Conservation (phyloP, 1,140 invertebrate genomes). For the Anoplolepis gracilipes region DNA sequence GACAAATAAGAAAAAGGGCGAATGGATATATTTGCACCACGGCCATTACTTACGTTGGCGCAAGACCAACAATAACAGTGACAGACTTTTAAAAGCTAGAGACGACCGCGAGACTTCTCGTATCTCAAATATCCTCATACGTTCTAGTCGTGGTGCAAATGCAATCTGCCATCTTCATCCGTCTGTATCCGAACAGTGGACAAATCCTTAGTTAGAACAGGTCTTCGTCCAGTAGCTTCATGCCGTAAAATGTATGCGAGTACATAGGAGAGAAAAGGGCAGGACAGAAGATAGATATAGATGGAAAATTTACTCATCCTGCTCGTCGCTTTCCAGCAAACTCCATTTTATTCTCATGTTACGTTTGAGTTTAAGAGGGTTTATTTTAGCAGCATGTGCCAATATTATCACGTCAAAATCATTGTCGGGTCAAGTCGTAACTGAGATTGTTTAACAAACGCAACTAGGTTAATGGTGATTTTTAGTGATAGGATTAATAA, state of each 20-base stretch:
- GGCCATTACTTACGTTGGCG: constrained; percentile 71
- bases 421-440: constrained; percentile 1
- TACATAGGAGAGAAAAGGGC: neutral
- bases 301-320: neutral
- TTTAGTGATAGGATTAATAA: neutral
- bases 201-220: constrained; percentile 55
- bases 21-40: constrained; percentile 68
- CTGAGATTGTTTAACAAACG: neutral
- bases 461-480: neutral
- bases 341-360: constrained; percentile 39
- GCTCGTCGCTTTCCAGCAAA: constrained; percentile 16
- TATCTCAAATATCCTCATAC: constrained; percentile 43
- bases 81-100: constrained; percentile 69
- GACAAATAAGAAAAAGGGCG: constrained; percentile 52
- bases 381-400: constrained; percentile 10
- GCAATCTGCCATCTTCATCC: constrained; percentile 7
- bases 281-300: neutral
- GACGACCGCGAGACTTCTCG: constrained; percentile 48
- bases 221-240: neutral
- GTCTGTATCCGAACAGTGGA: constrained; percentile 55
- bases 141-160: constrained; percentile 20
- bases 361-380: constrained; percentile 15
- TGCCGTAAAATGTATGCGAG: neutral
- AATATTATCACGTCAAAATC: constrained; percentile 25
- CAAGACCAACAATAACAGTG: constrained; percentile 72